phyloP scores from a whole-genome alignment of 2,113 vertebrate species.

The Sinocyclocheilus anshuiensis region DNA sequence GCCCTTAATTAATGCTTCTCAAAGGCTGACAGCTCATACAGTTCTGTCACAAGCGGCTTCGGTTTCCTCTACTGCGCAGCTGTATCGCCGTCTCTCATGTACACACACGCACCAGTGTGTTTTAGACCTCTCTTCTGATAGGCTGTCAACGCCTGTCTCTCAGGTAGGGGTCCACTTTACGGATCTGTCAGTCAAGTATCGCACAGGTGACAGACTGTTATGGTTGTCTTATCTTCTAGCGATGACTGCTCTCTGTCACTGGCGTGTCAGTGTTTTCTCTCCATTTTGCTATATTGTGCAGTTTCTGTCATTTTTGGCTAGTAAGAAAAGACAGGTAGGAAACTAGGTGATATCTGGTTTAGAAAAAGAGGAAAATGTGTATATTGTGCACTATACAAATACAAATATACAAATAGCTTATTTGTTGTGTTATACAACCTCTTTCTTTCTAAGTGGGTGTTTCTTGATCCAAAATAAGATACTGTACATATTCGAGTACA shows the following conservation, averaged over 20 bases:
- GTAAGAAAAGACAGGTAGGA: not conserved
- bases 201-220: not conserved
- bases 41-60: not conserved
- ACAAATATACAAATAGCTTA: not conserved
- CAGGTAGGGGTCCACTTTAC: constrained; percentile 6
- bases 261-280: not conserved
- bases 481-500: not conserved
- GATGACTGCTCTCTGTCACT: not conserved
- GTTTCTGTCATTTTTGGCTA: not conserved
- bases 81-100: not conserved
- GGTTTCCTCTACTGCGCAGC: not conserved
- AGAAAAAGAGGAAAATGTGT: too few relatives aligned
- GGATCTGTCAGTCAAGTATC: not conserved
- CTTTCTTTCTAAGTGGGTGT: not conserved
- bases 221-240: not conserved
- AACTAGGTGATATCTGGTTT: not conserved
- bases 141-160: constrained; percentile 23
- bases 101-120: not conserved
- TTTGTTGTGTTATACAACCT: not conserved
- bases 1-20: constrained; percentile 33
- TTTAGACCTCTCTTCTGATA: constrained; percentile 15
- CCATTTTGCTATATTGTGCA: not conserved
- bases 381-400: not conserved
- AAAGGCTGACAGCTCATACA: constrained; percentile 17
- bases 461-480: not conserved